phyloP scores from a whole-genome alignment of 1,140 invertebrate genomes.

The Adelges cooleyi region DNA sequence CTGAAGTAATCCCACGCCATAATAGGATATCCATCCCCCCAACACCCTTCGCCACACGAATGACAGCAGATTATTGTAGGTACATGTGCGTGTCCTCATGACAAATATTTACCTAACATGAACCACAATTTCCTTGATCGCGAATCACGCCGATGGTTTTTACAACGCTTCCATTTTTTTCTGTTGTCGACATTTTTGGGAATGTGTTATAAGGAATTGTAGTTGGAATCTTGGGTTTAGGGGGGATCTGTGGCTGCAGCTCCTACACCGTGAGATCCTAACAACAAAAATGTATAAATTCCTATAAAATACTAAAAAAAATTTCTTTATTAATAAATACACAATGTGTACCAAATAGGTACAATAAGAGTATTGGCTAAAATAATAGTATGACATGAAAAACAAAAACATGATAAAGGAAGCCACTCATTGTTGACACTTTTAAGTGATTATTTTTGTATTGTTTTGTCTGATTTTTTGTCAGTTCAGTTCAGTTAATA shows the following conservation, averaged over 20 bases:
- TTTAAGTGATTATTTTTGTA: no score
- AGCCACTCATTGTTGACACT: no score
- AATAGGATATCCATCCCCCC: constrained; percentile 49
- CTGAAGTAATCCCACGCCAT: constrained; percentile 50
- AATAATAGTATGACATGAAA: no score
- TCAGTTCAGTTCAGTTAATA: no score
- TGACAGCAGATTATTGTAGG: constrained; percentile 43
- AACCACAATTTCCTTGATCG: constrained; percentile 57
- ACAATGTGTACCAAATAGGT: no score
- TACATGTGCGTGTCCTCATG: no score
- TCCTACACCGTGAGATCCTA: neutral
- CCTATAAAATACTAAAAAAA: no score
- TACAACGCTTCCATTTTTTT: constrained; percentile 67
- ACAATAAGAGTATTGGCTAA: no score
- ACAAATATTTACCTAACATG: constrained; percentile 52
- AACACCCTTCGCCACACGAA: constrained; percentile 52
- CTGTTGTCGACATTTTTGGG: constrained; percentile 56
- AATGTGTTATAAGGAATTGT: neutral
- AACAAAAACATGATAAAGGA: no score
- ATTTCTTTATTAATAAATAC: no score
- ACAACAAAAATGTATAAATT: no score
- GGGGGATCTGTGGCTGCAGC: neutral
- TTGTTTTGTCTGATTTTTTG: no score
- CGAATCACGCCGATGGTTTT: constrained; percentile 61
- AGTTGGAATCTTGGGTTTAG: neutral